These are phyloP conservation scores for Hypocryptadius cinnamomeus DNA, from an alignment of 2,113 vertebrate species.

Conservation along the genomic window DNA sequence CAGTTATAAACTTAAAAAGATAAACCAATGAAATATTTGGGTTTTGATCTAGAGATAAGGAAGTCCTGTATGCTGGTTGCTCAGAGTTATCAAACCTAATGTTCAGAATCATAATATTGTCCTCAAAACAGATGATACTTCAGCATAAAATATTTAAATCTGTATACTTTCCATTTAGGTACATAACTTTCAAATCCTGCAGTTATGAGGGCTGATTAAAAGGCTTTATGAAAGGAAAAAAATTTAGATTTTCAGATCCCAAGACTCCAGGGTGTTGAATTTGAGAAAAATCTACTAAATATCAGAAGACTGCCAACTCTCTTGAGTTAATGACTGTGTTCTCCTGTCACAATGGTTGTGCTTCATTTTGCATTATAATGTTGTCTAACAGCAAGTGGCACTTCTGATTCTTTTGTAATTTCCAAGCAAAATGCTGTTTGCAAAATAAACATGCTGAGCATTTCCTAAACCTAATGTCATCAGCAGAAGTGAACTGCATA, in stretches of 20 bases:
- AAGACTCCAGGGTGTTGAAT: not conserved
- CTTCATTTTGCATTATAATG: conserved; percentile 56
- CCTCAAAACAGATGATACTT: not conserved
- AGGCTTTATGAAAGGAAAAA: not conserved
- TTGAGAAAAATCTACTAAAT: conserved; percentile 19
- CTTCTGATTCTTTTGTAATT: conserved; percentile 58
- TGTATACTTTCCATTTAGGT: not conserved
- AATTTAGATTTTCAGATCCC: not conserved
- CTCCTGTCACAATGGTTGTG: conserved; percentile 50
- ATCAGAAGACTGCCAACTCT: conserved; percentile 44
- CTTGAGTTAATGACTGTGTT: conserved; percentile 56
- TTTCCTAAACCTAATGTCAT: conserved; percentile 29
- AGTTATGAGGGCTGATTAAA: not conserved
- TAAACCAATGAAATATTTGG: not conserved
- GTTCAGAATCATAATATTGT: not conserved
- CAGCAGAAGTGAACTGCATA: not conserved
- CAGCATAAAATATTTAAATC: not conserved
- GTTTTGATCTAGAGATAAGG: not conserved
- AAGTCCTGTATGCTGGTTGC: not conserved
- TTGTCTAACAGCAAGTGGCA: conserved; percentile 63
- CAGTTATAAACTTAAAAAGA: not conserved
- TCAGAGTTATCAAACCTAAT: not conserved
- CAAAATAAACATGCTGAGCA: conserved; percentile 46
- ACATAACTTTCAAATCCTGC: not conserved
- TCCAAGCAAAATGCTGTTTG: conserved; percentile 45